Evolutionary conservation across 2,113 vertebrate species (phyloP).

Genomic region (Cranoglanis bouderius): DNA sequence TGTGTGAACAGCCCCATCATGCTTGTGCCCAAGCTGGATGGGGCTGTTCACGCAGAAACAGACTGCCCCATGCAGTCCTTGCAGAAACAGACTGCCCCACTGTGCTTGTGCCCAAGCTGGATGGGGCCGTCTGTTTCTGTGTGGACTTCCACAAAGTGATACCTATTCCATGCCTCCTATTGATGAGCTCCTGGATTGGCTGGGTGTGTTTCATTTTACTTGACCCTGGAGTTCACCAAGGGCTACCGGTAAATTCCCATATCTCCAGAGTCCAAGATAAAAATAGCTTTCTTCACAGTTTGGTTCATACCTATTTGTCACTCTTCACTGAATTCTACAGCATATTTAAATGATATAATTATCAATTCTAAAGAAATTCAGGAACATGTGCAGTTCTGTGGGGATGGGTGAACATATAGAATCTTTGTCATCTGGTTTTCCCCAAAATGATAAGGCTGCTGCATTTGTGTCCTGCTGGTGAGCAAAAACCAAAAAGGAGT

Average conservation of each 20-base stretch:
- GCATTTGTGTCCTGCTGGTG: background rate
- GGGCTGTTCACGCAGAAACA: background rate
- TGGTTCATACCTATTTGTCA: background rate
- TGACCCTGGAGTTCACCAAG: background rate
- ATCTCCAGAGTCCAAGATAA: background rate
- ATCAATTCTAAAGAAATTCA: background rate
- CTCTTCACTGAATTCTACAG: background rate
- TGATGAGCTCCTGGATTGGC: background rate
- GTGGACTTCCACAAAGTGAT: background rate
- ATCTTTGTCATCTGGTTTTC: background rate
- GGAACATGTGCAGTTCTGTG: background rate
- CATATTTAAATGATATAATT: background rate
- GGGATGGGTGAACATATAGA: background rate
- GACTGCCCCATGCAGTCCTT: too few relatives aligned
- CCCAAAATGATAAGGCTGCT: background rate
- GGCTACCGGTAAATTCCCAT: background rate
- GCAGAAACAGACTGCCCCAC: too few relatives aligned
- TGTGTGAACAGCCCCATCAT: background rate
- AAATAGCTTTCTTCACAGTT: background rate
- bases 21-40: too few relatives aligned
- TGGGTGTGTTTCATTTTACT: background rate
- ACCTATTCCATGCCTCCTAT: background rate
- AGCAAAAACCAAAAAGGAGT: background rate
- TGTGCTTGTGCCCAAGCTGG: too few relatives aligned
- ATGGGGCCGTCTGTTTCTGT: background rate